Evolutionary conservation across 2,888 invertebrate genomes (phyloP), one percentile per base, ranked within the genome.

Genomic region (Drosophila anomalata): DNA sequence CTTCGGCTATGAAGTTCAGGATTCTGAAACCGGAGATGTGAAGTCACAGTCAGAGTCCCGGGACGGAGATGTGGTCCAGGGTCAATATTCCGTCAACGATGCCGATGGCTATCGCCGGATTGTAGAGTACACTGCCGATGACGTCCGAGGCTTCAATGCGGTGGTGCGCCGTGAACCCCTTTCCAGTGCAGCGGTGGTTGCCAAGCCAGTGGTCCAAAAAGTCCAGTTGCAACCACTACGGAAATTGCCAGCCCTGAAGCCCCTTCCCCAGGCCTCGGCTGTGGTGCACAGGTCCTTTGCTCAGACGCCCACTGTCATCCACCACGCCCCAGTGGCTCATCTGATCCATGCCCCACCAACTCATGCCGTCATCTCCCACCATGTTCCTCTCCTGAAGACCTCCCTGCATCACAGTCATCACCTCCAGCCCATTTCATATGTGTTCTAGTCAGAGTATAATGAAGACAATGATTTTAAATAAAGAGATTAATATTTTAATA

Each of bases 91-190:
- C 3, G 86, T 93, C n/a, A 90, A 93, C 63, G 93, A 93, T 76
- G 89, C 93, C 58, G 93, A 93, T 88, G 93, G 93, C 57, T 92
- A 92, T 79, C 92, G 91, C 70, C 92, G 93, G 62, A 92, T 91
- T 67, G 93, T 93, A 14, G 92, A 93, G 55, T 93, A 93, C 88
- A 91, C 92, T 26, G 92, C 93, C 44, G 93, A 93, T 85, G 89
- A 91, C 11, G 90, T 91, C 73, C 92, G 91, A 61, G 93, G 93
- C 59, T 93, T 93, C 84, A 93, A 92, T 71, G 93, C 93, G 57
- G 91, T 92, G 42, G 93, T 93, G 17, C 92, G 92, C 71, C 93
- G 92, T 50, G 93, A 93, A 79, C 92, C 92, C 22, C 83, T 90
- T 4, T 74, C 71, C 44, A 83, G 72, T 9, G 76, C 62, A 4